These are phyloP conservation scores for Drosophila buzzatii DNA, from an alignment of 2,888 invertebrate species.

Conservation along the genomic window DNA sequence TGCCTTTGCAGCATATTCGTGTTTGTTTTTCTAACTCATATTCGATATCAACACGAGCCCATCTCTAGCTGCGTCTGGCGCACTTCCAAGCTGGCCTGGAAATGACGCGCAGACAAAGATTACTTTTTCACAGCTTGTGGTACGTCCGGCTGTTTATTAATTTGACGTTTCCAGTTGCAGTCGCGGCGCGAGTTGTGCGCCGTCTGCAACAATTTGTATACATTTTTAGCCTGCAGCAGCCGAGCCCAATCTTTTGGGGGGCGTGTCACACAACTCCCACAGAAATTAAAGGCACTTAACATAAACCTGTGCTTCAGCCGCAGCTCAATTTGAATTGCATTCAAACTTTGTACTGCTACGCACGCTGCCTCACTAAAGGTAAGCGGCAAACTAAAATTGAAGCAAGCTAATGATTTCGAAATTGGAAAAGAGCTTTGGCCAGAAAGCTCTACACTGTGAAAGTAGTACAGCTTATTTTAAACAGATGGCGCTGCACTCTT, in stretches of 20 bases:
- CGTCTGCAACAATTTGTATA: constrained; percentile 70
- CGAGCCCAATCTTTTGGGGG: constrained; percentile 19
- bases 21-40: background rate
- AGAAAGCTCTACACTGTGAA: constrained; percentile 3
- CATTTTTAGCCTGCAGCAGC: constrained; percentile 40
- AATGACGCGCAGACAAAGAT: constrained; percentile 66
- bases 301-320: constrained; percentile 6
- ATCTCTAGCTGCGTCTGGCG: constrained; percentile 18
- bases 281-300: constrained; percentile 48
- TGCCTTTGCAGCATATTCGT: background rate
- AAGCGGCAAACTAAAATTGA: background rate
- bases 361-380: constrained; percentile 17
- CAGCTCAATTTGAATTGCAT: constrained; percentile 13
- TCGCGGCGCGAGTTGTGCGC: constrained; percentile 12
- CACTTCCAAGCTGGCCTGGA: constrained; percentile 38
- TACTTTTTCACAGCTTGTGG: constrained; percentile 78
- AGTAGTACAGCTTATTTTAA: background rate
- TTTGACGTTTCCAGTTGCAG: constrained; percentile 74
- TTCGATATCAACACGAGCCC: background rate
- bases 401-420: background rate
- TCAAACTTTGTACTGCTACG: constrained; percentile 28
- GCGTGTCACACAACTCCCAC: constrained; percentile 53
- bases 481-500: constrained; percentile 66
- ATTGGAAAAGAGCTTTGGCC: constrained; percentile 14
- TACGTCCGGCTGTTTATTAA: constrained; percentile 78